These are phyloP conservation scores for Vannuccia rotundouncinata DNA, from an alignment of 2,888 invertebrate species.

Conservation along the genomic window DNA sequence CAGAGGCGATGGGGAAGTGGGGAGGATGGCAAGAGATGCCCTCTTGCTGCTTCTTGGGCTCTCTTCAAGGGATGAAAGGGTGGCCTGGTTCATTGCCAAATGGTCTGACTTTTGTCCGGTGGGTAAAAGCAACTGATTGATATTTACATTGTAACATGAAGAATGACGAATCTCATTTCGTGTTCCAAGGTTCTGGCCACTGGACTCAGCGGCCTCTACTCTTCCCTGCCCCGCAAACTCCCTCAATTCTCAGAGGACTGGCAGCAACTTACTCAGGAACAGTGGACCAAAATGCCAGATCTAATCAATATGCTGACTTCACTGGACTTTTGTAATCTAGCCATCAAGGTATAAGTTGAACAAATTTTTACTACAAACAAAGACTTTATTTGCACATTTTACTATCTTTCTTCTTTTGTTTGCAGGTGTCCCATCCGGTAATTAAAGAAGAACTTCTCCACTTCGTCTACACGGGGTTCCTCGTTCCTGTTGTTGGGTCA, in stretches of 20 bases:
- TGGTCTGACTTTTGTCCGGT: conserved; percentile 86
- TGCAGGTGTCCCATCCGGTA: conserved; percentile 61
- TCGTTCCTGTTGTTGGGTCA: conserved; percentile 87
- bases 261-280: conserved; percentile 79
- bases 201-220: conserved; percentile 86
- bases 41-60: conserved; percentile 83
- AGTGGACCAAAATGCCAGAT: conserved; percentile 77
- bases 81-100: conserved; percentile 76
- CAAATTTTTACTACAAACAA: no score
- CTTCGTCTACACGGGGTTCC: conserved; percentile 85
- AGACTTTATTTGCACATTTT: not conserved
- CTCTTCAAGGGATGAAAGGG: conserved; percentile 72
- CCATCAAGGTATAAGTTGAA: not conserved
- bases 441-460: conserved; percentile 67
- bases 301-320: conserved; percentile 83
- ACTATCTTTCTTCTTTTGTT: conserved; percentile 60
- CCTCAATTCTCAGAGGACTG: conserved; percentile 62
- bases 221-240: conserved; percentile 75
- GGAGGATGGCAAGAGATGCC: conserved; percentile 84
- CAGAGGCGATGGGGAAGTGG: conserved; percentile 76
- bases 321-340: conserved; percentile 87
- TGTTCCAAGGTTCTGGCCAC: conserved; percentile 70
- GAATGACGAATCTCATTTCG: no score
- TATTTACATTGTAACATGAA: no score
- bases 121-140: conserved; percentile 45